phyloP scores from a whole-genome alignment of 64 coral and sea anemone genomes.

The Trachythela sp. region DNA sequence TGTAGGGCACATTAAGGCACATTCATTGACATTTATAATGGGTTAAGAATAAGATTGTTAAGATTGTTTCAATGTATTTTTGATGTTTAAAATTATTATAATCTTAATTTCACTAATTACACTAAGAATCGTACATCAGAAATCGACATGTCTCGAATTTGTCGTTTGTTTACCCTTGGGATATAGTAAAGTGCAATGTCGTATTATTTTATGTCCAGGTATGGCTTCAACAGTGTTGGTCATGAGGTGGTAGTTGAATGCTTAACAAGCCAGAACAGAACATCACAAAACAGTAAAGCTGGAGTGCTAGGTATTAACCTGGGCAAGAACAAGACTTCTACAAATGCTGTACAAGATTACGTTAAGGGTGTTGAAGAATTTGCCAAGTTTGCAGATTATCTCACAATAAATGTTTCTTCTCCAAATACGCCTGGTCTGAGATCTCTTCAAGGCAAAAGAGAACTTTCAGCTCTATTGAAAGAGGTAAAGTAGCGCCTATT shows the following conservation, averaged over 20 bases:
- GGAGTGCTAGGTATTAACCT: slow-evolving; percentile 85
- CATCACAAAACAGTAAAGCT: neutral
- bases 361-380: slow-evolving; percentile 70
- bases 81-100: too few relatives aligned
- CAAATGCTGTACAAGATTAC: slow-evolving; percentile 68
- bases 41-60: too few relatives aligned
- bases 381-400: slow-evolving; percentile 64
- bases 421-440: slow-evolving; percentile 91
- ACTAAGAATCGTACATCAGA: too few relatives aligned
- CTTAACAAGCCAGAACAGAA: slow-evolving; percentile 15
- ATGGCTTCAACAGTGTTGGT: slow-evolving; percentile 96
- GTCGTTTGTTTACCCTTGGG: too few relatives aligned
- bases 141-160: too few relatives aligned
- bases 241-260: slow-evolving; percentile 51
- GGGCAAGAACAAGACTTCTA: slow-evolving; percentile 85
- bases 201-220: slow-evolving; percentile 46
- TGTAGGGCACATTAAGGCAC: too few relatives aligned
- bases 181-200: too few relatives aligned
- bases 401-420: slow-evolving; percentile 88
- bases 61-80: too few relatives aligned
- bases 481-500: too few relatives aligned
- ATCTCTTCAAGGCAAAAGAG: slow-evolving; percentile 72
- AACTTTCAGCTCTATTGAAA: slow-evolving; percentile 68
- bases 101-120: too few relatives aligned
- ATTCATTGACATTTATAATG: too few relatives aligned